Conservation (phyloP, 2,888 invertebrate species). For the Aricia artaxerxes region DNA sequence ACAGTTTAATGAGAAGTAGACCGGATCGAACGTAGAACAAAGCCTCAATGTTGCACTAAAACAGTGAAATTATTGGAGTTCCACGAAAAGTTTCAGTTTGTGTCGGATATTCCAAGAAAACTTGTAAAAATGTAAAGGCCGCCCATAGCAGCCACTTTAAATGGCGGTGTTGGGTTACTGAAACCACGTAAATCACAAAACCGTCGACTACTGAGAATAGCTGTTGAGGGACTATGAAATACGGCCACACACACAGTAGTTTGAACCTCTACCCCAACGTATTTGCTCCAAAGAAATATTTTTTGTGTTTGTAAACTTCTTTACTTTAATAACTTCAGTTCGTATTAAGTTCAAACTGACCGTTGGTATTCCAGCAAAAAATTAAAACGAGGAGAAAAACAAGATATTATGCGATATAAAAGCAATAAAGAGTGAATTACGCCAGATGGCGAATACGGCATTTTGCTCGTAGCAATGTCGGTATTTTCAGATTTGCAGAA, state of each 20-base stretch:
- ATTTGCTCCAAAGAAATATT: too few species aligned
- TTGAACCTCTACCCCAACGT: not conserved
- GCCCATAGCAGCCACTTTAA: not conserved
- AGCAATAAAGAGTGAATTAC: not conserved
- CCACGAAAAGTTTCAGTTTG: not conserved
- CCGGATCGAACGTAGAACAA: not conserved
- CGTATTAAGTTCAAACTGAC: not conserved
- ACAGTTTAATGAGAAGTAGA: too few species aligned
- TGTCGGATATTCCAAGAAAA: not conserved
- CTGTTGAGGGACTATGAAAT: not conserved
- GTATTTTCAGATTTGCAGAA: slow-evolving; percentile 13
- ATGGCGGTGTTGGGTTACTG: not conserved
- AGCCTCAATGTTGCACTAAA: not conserved
- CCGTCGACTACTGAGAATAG: slow-evolving; percentile 10
- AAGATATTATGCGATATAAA: slow-evolving; percentile 2
- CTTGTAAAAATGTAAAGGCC: not conserved
- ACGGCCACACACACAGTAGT: not conserved
- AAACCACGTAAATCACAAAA: slow-evolving; percentile 18
- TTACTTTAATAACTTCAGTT: not conserved
- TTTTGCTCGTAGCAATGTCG: not conserved
- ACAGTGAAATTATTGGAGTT: not conserved
- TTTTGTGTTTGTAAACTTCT: not conserved
- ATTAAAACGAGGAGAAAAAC: not conserved
- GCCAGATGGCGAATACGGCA: not conserved
- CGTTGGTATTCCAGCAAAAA: too few species aligned